These are phyloP conservation scores for Drosophila demipolita DNA, from an alignment of 2,888 invertebrate genomes.

Conservation along the genomic window DNA sequence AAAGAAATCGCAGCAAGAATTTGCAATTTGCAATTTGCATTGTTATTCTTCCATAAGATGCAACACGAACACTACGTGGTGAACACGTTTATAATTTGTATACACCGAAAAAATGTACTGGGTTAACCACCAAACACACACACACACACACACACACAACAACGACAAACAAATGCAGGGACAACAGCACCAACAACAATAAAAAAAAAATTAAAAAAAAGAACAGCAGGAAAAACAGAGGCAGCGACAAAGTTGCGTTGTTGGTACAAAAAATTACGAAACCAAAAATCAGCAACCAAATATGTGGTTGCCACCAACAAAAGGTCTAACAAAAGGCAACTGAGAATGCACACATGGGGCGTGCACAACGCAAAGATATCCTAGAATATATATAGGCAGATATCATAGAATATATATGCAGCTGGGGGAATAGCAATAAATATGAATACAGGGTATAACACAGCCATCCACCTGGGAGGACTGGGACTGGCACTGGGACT, in stretches of 20 bases:
- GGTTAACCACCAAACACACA: conserved; percentile 73
- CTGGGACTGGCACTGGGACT: neutral
- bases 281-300: conserved; percentile 84
- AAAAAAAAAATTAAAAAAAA: conserved; percentile 16
- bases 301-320: conserved; percentile 75
- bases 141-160: conserved; percentile 22
- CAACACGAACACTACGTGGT: conserved; percentile 24
- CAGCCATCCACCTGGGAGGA: neutral
- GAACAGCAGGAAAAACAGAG: conserved; percentile 28
- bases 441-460: conserved; percentile 26
- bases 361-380: conserved; percentile 10
- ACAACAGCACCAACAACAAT: conserved; percentile 9
- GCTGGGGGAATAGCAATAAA: no score
- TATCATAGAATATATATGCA: neutral
- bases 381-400: conserved; percentile 5
- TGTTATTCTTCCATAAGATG: conserved; percentile 15
- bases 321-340: conserved; percentile 63
- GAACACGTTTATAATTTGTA: conserved; percentile 69
- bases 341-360: conserved; percentile 7
- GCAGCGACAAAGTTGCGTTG: conserved; percentile 51
- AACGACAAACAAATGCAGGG: conserved; percentile 64
- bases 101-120: conserved; percentile 39
- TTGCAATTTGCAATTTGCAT: neutral
- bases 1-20: conserved; percentile 6
- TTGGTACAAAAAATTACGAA: conserved; percentile 78